A percentile compares a stretch with the other conserved stretches of the same genome.
Conservation (phyloP, 2,113 vertebrate species). For the Lates calcarifer region DNA sequence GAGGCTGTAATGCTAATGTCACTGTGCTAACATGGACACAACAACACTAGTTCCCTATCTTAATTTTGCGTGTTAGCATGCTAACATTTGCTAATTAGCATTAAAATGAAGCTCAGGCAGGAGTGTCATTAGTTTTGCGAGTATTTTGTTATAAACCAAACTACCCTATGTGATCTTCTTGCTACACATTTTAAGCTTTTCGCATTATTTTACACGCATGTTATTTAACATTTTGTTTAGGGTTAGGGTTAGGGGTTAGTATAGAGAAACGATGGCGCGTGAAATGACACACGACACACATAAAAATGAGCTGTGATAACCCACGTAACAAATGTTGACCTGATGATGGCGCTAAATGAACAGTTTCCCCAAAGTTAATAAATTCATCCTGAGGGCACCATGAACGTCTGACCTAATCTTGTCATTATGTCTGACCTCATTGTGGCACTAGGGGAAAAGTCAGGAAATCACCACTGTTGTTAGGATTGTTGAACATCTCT, state of each 20-base stretch:
- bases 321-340: conserved; percentile 10
- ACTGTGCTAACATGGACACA: not conserved
- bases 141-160: not conserved
- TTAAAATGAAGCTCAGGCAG: not conserved
- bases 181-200: too few species aligned
- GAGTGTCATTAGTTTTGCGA: not conserved
- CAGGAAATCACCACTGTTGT: not conserved
- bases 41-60: not conserved
- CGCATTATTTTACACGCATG: too few species aligned
- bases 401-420: not conserved
- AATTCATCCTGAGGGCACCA: not conserved
- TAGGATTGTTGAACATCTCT: not conserved
- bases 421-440: too few species aligned
- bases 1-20: not conserved
- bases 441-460: too few species aligned
- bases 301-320: too few species aligned
- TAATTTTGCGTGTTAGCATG: not conserved
- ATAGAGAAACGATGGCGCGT: too few species aligned
- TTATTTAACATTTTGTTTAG: too few species aligned
- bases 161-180: too few species aligned
- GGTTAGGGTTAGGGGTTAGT: too few species aligned
- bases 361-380: not conserved
- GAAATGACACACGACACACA: too few species aligned
- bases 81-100: not conserved
- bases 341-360: not conserved